Conservation (phyloP, 2,113 vertebrate genomes). For the Cacatua alba region DNA sequence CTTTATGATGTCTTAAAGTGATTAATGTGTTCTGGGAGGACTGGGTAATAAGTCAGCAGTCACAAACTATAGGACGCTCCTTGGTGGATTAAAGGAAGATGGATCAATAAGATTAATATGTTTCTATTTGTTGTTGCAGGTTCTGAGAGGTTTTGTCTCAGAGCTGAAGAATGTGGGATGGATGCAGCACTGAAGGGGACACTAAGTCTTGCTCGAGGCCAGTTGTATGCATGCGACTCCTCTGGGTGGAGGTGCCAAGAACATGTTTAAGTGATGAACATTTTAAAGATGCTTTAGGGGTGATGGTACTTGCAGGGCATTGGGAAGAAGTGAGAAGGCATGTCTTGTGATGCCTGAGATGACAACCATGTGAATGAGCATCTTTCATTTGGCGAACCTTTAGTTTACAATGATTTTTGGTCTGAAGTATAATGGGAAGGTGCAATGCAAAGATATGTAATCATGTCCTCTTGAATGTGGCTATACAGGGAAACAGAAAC, state of each 20-base stretch:
- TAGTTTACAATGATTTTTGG: not conserved
- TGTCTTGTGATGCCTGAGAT: not conserved
- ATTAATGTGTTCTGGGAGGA: conserved; percentile 4
- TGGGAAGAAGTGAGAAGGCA: not conserved
- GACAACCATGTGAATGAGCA: not conserved
- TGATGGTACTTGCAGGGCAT: not conserved
- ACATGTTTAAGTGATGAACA: not conserved
- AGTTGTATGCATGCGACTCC: not conserved
- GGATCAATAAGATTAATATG: not conserved
- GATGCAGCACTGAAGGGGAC: not conserved
- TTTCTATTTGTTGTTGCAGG: not conserved
- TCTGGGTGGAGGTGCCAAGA: not conserved
- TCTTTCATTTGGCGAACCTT: not conserved
- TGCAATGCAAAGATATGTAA: not conserved
- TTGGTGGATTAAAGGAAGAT: not conserved
- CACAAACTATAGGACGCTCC: not conserved
- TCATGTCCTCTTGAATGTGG: not conserved
- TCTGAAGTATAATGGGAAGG: not conserved
- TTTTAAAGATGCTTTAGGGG: not conserved
- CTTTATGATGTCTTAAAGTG: not conserved
- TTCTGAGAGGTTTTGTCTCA: not conserved
- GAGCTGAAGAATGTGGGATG: not conserved
- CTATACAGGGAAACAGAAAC: not conserved
- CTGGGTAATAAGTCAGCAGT: not conserved
- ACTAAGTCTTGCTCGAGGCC: not conserved